A percentile compares a stretch with the other conserved stretches of the same genome.
phyloP scores from a whole-genome alignment of 2,797 vertebrate genomes.

The Sparus aurata region DNA sequence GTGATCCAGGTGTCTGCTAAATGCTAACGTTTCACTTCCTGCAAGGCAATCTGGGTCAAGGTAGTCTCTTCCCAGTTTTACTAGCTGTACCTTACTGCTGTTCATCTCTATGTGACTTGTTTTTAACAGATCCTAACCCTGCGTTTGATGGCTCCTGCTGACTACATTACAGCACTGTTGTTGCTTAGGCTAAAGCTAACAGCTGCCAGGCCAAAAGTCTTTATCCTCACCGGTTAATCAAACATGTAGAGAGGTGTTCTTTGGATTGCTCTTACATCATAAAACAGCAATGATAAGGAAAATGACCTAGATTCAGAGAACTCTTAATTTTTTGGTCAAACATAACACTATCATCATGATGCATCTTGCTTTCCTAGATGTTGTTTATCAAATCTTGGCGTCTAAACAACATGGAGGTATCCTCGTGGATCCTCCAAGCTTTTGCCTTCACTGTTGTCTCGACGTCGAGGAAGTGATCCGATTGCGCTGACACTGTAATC shows the following conservation, averaged over 20 bases:
- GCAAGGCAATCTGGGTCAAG: no score
- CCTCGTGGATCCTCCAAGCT: neutral
- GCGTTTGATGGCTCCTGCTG: neutral
- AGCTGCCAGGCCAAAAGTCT: no score
- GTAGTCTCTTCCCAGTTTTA: no score
- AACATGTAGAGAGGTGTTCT: neutral
- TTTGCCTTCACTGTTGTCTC: neutral
- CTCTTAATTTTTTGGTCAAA: no score
- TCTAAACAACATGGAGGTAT: neutral
- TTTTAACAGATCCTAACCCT: neutral
- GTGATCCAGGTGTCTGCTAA: no score
- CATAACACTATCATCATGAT: no score
- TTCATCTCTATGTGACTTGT: neutral
- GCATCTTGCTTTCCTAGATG: neutral
- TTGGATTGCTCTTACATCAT: neutral
- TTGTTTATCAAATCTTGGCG: conserved; percentile 3
- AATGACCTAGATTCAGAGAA: neutral
- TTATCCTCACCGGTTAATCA: neutral
- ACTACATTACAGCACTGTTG: no score
- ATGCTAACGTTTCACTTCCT: no score
- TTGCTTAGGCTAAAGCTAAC: neutral
- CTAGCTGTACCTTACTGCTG: neutral
- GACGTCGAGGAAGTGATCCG: conserved; percentile 20
- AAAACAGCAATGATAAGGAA: neutral
- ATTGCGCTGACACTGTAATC: conserved; percentile 28